Percentiles rank a stretch among this genome's conserved stretches.
Conservation (phyloP, 2,113 vertebrate species). For the Pheucticus melanocephalus region DNA sequence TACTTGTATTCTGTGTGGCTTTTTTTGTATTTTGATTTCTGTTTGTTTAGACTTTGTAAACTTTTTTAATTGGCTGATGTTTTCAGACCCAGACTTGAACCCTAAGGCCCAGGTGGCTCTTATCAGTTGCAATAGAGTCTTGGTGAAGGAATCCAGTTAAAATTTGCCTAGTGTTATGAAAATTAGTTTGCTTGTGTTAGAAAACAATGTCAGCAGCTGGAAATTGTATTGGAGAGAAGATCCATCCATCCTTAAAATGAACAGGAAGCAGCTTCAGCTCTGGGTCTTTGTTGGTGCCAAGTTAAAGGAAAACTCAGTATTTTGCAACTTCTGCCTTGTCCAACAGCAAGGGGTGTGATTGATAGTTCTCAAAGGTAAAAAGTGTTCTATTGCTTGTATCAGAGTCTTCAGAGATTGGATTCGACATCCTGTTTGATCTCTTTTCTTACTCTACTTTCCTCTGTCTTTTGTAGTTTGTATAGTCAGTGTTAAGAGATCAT, state of each 20-base stretch:
- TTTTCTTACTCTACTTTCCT: background rate
- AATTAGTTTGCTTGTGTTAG: conserved; percentile 25
- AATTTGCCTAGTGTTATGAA: conserved; percentile 20
- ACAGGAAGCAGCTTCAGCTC: conserved; percentile 4
- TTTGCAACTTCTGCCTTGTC: background rate
- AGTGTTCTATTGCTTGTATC: background rate
- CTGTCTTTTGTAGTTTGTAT: background rate
- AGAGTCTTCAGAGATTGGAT: background rate
- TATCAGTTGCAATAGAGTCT: conserved; percentile 10
- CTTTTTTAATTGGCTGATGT: background rate
- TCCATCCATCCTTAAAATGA: background rate
- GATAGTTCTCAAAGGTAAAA: background rate
- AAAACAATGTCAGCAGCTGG: conserved; percentile 33
- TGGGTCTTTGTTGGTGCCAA: background rate
- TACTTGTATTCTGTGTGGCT: background rate
- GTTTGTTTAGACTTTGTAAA: conserved; percentile 32
- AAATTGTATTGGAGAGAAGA: background rate
- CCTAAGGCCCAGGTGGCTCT: conserved; percentile 5
- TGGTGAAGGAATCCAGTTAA: conserved; percentile 16
- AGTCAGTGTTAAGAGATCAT: background rate
- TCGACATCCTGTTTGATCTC: background rate
- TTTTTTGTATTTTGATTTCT: conserved; percentile 20
- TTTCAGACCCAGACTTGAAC: conserved; percentile 30
- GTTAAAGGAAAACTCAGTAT: background rate
- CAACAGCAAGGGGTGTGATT: background rate